These are phyloP conservation scores for Ceratosolen fusciceps DNA, from an alignment of 1,140 invertebrate genomes.

Conservation along the genomic window DNA sequence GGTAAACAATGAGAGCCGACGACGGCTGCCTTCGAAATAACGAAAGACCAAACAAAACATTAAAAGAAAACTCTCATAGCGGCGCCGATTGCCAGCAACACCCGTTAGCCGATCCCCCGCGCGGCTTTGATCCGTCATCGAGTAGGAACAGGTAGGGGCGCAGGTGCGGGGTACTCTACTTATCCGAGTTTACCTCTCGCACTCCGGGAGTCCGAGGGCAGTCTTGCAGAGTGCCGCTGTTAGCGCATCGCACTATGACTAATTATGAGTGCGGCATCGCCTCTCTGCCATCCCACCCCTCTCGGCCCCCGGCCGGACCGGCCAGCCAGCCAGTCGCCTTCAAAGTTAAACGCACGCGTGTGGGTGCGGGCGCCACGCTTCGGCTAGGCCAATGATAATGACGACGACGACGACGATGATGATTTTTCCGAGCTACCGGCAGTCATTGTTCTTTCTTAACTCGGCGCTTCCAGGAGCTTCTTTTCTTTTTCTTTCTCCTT, in stretches of 20 bases:
- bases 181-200: not conserved
- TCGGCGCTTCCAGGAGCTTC: not conserved
- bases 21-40: slow-evolving; percentile 8
- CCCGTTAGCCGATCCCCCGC: slow-evolving; percentile 45
- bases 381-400: too few species aligned
- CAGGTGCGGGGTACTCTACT: not conserved
- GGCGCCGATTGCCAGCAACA: slow-evolving; percentile 19
- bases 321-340: too few species aligned
- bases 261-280: slow-evolving; percentile 60
- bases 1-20: slow-evolving; percentile 8
- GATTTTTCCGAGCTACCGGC: slow-evolving; percentile 2
- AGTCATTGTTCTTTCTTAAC: slow-evolving; percentile 6
- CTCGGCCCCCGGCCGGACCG: not conserved
- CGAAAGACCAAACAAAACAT: slow-evolving; percentile 11
- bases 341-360: too few species aligned
- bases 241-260: slow-evolving; percentile 72
- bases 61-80: not conserved
- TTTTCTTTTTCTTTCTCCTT: too few species aligned
- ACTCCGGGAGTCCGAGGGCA: slow-evolving; percentile 52
- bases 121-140: slow-evolving; percentile 27
- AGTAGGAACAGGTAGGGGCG: slow-evolving; percentile 24
- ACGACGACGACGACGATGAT: too few species aligned
- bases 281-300: not conserved
- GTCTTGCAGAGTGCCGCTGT: slow-evolving; percentile 71
- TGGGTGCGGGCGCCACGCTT: not conserved